phyloP scores from a whole-genome alignment of 1,140 invertebrate genomes.

The Sycobia sp. region DNA sequence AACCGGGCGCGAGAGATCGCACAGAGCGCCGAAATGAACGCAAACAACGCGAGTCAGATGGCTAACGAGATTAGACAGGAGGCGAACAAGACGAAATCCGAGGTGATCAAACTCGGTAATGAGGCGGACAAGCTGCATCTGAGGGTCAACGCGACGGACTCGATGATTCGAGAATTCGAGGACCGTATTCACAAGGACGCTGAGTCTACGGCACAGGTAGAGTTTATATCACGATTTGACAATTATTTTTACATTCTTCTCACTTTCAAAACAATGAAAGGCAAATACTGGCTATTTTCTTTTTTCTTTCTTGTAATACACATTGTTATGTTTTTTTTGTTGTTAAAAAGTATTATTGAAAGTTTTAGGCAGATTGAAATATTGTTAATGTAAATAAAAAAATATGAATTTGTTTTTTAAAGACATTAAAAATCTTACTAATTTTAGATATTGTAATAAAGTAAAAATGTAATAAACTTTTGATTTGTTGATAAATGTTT shows the following conservation, averaged over 20 bases:
- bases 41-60: constrained; percentile 56
- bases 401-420: no score
- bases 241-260: no score
- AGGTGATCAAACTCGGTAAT: constrained; percentile 74
- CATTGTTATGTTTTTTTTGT: no score
- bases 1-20: constrained; percentile 77
- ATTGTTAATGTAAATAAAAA: no score
- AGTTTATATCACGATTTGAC: no score
- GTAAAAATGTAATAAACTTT: no score
- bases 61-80: constrained; percentile 78
- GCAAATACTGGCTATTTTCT: background rate
- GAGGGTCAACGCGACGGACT: constrained; percentile 74
- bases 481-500: no score
- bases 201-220: constrained; percentile 74
- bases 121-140: constrained; percentile 77
- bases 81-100: constrained; percentile 76
- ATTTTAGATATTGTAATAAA: no score
- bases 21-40: constrained; percentile 72
- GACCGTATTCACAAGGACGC: constrained; percentile 76
- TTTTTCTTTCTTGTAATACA: background rate
- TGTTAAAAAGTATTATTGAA: no score
- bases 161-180: constrained; percentile 73
- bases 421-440: no score
- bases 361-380: no score
- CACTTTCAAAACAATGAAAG: no score